Percentiles rank a stretch among this genome's conserved stretches.
These are phyloP conservation scores for Manacus vitellinus DNA, from an alignment of 2,113 vertebrate species.

Conservation along the genomic window DNA sequence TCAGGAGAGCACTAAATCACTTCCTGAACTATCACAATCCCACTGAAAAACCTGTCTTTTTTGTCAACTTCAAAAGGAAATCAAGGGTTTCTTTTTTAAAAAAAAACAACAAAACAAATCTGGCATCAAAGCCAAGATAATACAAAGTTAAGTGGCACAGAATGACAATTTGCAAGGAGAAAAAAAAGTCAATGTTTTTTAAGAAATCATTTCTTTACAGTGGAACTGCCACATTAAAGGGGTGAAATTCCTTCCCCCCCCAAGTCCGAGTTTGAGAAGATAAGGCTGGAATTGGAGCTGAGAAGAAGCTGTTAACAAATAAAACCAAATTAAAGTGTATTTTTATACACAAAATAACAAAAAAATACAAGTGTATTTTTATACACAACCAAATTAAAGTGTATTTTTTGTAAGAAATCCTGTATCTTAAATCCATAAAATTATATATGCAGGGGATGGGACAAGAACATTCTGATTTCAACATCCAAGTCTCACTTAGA, in stretches of 20 bases:
- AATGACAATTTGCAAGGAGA: not conserved
- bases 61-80: conserved; percentile 18
- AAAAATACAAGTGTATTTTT: not conserved
- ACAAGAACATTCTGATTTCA: not conserved
- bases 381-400: not conserved
- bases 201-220: not conserved
- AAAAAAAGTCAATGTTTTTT: not conserved
- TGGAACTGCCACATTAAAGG: not conserved
- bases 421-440: rapidly evolving
- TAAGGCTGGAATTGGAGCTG: not conserved
- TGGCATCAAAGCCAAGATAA: not conserved
- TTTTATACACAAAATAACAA: not conserved
- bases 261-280: not conserved
- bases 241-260: not conserved
- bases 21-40: not conserved
- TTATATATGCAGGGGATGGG: rapidly evolving
- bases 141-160: not conserved
- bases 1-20: conserved; percentile 7
- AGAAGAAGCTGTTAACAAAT: not conserved
- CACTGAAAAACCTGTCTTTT: not conserved
- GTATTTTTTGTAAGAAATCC: not conserved
- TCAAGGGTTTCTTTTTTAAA: not conserved
- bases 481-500: not conserved
- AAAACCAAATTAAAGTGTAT: not conserved
- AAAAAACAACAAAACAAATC: not conserved